A percentile compares a stretch with the other conserved stretches of the same genome.
Evolutionary conservation across 2,113 vertebrate species (phyloP).

Genomic region (Probosciger aterrimus): DNA sequence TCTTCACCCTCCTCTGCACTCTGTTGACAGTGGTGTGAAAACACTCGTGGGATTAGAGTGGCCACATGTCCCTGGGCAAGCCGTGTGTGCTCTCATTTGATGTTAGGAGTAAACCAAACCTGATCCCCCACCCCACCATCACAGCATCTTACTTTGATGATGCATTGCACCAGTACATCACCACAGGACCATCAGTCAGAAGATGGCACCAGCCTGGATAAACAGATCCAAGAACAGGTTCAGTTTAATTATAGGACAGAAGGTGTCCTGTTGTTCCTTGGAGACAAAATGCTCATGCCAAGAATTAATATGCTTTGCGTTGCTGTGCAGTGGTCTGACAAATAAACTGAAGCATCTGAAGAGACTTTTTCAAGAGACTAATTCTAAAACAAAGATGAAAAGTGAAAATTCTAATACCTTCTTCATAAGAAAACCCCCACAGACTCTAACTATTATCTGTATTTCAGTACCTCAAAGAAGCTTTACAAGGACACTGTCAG

Average conservation of each 20-base stretch:
- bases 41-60: fast-evolving
- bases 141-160: not conserved
- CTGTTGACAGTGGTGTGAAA: not conserved
- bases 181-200: not conserved
- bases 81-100: not conserved
- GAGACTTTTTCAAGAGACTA: slow-evolving; percentile 5
- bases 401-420: slow-evolving; percentile 33
- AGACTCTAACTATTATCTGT: not conserved
- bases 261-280: slow-evolving; percentile 24
- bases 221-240: slow-evolving; percentile 32
- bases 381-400: slow-evolving; percentile 26
- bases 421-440: not conserved
- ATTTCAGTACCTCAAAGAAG: slow-evolving; percentile 38
- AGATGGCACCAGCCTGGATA: not conserved
- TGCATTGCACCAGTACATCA: not conserved
- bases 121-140: not conserved
- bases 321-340: slow-evolving; percentile 27
- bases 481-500: slow-evolving; percentile 27
- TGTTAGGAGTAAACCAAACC: not conserved
- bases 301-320: slow-evolving; percentile 32
- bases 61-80: not conserved
- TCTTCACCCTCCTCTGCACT: not conserved
- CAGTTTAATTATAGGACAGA: slow-evolving; percentile 51
- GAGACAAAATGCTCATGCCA: not conserved
- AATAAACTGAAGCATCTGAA: slow-evolving; percentile 25